Percentiles rank a stretch among this genome's conserved stretches.
These are phyloP conservation scores for Spongia lamella DNA, from an alignment of 37 sponge, comb jelly and placozoan species.

Conservation along the genomic window DNA sequence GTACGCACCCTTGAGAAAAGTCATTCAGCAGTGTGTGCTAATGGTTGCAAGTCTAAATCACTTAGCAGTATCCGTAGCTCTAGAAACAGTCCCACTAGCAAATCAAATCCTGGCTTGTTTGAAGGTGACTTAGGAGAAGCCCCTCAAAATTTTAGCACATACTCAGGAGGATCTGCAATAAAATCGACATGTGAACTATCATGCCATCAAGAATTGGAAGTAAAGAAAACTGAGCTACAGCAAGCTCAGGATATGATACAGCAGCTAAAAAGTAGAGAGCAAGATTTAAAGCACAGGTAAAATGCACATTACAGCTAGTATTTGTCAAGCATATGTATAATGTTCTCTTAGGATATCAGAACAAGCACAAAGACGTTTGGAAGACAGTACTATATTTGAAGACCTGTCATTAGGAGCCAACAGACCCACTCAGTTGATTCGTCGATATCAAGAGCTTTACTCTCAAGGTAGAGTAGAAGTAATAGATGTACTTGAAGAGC, in stretches of 20 bases:
- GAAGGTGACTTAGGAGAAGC: too few species aligned
- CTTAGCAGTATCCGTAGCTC: too few species aligned
- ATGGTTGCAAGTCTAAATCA: too few species aligned
- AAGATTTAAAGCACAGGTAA: constrained; percentile 72
- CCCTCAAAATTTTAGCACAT: too few species aligned
- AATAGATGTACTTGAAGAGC: constrained; percentile 44
- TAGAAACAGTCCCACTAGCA: too few species aligned
- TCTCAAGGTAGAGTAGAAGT: constrained; percentile 72
- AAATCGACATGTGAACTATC: too few species aligned
- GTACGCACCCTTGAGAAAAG: too few species aligned
- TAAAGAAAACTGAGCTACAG: constrained; percentile 20
- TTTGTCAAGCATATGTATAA: background rate
- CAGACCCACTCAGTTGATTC: constrained; percentile 51
- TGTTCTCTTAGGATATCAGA: constrained; percentile 54
- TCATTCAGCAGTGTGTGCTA: too few species aligned
- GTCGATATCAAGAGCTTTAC: constrained; percentile 60
- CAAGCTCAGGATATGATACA: constrained; percentile 31
- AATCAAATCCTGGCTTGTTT: too few species aligned
- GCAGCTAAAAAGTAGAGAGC: constrained; percentile 53
- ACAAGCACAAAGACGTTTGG: constrained; percentile 73
- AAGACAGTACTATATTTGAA: constrained; percentile 71
- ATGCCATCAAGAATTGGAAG: constrained; percentile 46
- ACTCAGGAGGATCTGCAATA: background rate
- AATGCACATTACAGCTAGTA: background rate
- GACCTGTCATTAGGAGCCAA: constrained; percentile 58